Percentiles rank a stretch among this genome's conserved stretches.
Evolutionary conservation across 2,113 vertebrate species (phyloP).

Genomic region (crab-eating macaque (Macaca fascicularis)): DNA sequence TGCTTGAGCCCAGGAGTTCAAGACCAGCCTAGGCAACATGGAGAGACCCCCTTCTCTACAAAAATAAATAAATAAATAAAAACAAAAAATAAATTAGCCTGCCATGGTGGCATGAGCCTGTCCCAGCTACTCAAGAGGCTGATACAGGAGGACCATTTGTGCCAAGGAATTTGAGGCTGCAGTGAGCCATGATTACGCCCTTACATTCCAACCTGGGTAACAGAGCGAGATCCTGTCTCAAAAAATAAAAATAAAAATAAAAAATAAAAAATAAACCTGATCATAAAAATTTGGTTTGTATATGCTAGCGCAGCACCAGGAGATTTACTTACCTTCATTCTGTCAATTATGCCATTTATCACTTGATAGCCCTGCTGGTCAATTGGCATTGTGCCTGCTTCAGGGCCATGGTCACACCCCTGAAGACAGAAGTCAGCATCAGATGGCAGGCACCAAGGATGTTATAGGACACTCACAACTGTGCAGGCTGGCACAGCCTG

Average conservation of each 20-base stretch:
- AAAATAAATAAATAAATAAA: too few species aligned
- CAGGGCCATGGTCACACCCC: neutral
- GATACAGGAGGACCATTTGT: neutral
- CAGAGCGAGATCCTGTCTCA: neutral
- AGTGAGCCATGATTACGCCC: neutral
- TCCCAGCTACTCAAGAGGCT: neutral
- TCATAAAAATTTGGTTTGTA: neutral
- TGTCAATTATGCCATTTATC: constrained; percentile 28
- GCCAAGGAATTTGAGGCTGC: neutral
- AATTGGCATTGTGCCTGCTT: neutral
- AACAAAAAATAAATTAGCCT: neutral
- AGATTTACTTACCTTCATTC: constrained; percentile 30
- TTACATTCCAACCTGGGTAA: neutral
- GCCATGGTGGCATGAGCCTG: neutral
- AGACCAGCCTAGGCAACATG: neutral
- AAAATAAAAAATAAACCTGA: neutral
- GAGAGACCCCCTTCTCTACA: too few species aligned
- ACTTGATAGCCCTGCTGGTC: constrained; percentile 17
- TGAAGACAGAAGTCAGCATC: neutral
- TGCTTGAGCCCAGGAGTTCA: neutral
- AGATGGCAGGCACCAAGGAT: neutral
- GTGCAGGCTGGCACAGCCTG: neutral
- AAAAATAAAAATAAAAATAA: neutral
- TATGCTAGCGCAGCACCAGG: neutral
- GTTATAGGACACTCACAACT: neutral